These are phyloP conservation scores for Microchrysa polita DNA, from an alignment of 2,888 invertebrate species.

Conservation along the genomic window DNA sequence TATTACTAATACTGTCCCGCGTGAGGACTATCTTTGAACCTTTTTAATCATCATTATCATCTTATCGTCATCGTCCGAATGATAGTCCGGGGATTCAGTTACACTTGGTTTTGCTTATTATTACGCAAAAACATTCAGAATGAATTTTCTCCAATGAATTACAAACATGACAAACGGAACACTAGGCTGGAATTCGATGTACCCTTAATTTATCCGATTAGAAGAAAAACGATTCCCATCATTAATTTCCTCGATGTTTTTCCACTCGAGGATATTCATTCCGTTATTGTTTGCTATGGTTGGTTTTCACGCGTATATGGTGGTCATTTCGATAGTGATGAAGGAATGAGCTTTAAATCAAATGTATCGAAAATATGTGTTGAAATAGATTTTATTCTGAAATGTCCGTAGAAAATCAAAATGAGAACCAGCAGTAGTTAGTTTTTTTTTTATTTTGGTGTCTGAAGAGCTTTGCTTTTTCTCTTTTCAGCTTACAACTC, in stretches of 20 bases:
- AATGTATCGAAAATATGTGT: too few species aligned
- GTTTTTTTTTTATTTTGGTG: too few species aligned
- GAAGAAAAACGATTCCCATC: constrained; percentile 42
- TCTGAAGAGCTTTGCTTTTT: too few species aligned
- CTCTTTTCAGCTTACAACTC: too few species aligned
- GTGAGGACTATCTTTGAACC: constrained; percentile 4
- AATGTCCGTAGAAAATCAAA: too few species aligned
- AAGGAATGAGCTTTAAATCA: too few species aligned
- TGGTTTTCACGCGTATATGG: not conserved
- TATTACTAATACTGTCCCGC: too few species aligned
- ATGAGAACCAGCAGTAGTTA: too few species aligned
- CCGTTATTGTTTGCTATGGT: constrained; percentile 33
- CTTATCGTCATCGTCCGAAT: constrained; percentile 21
- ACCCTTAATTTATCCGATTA: constrained; percentile 44
- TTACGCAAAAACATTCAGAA: constrained; percentile 16
- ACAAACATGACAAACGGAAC: constrained; percentile 40
- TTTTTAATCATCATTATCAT: constrained; percentile 37
- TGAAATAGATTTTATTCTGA: too few species aligned
- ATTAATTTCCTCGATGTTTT: constrained; percentile 39
- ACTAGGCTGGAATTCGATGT: constrained; percentile 33
- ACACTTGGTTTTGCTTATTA: not conserved
- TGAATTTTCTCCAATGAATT: constrained; percentile 17
- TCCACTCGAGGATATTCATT: constrained; percentile 34
- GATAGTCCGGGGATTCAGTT: not conserved
- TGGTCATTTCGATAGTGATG: too few species aligned